These are phyloP conservation scores for Ochropacha duplaris DNA, from an alignment of 2,888 invertebrate genomes.

Conservation along the genomic window DNA sequence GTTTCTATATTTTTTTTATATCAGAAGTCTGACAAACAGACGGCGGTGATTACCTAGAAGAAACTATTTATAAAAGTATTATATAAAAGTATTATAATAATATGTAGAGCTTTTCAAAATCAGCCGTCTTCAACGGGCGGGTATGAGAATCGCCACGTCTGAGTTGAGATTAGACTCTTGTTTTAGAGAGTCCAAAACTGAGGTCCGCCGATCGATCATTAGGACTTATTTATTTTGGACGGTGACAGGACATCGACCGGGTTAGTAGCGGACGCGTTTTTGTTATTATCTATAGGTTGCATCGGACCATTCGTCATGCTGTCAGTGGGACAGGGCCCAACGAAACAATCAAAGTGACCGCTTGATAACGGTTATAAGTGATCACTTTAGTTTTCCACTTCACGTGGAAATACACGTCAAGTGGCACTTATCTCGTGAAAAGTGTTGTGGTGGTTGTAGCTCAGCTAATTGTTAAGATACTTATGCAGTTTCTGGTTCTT, in stretches of 20 bases:
- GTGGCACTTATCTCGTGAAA: neutral
- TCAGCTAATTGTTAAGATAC: neutral
- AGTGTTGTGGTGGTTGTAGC: neutral
- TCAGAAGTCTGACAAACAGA: too few relatives aligned
- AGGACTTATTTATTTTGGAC: slow-evolving; percentile 79
- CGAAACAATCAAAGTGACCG: slow-evolving; percentile 78
- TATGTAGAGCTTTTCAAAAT: slow-evolving; percentile 41
- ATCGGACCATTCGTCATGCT: slow-evolving; percentile 81
- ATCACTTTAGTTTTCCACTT: slow-evolving; percentile 8
- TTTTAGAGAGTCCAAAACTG: slow-evolving; percentile 73
- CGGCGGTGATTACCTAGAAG: too few relatives aligned
- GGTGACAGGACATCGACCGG: slow-evolving; percentile 70
- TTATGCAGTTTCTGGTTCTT: neutral
- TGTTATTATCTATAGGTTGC: slow-evolving; percentile 65
- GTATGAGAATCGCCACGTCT: slow-evolving; percentile 45
- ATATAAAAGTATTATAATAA: neutral
- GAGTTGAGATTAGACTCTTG: slow-evolving; percentile 62
- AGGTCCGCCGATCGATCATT: slow-evolving; percentile 78
- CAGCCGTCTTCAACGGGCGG: slow-evolving; percentile 60
- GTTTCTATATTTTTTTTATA: neutral
- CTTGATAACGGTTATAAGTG: slow-evolving; percentile 66
- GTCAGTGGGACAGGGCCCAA: slow-evolving; percentile 72
- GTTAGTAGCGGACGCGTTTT: slow-evolving; percentile 51
- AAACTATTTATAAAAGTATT: too few relatives aligned
- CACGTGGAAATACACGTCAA: neutral